phyloP scores from a whole-genome alignment of 2,113 vertebrate species.

The Percopsis transmontana region DNA sequence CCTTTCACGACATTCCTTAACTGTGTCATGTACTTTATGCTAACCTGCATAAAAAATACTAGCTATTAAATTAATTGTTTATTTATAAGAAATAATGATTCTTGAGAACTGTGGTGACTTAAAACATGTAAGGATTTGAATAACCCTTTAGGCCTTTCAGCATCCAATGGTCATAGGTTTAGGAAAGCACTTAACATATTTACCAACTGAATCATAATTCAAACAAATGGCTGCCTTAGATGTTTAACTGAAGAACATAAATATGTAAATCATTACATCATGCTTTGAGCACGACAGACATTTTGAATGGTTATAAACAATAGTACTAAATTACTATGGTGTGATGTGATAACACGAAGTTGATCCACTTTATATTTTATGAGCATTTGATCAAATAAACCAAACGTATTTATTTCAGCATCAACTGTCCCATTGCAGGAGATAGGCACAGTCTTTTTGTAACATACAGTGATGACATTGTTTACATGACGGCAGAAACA shows the following conservation, averaged over 20 bases:
- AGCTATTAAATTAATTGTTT: no score
- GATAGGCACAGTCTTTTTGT: slow-evolving; percentile 1
- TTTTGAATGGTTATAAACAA: not conserved
- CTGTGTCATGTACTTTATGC: slow-evolving; percentile 54
- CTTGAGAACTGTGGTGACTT: no score
- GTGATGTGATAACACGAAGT: not conserved
- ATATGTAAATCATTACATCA: slow-evolving; percentile 8
- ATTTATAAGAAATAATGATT: no score
- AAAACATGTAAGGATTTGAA: slow-evolving; percentile 88
- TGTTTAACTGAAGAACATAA: slow-evolving; percentile 42
- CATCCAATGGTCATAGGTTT: slow-evolving; percentile 86
- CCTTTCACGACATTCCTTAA: slow-evolving; percentile 76
- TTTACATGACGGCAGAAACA: slow-evolving; percentile 57
- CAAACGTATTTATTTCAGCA: slow-evolving; percentile 15
- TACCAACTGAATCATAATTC: slow-evolving; percentile 80
- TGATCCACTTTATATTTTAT: not conserved
- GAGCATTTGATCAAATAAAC: not conserved
- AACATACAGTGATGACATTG: slow-evolving; percentile 49
- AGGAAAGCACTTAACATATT: slow-evolving; percentile 83
- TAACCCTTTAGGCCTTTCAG: slow-evolving; percentile 79
- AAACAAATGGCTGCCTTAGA: slow-evolving; percentile 68
- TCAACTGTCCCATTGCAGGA: not conserved
- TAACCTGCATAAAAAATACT: slow-evolving; percentile 29
- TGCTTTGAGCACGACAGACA: not conserved
- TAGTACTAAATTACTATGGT: not conserved